phyloP scores from a whole-genome alignment of 1,140 invertebrate genomes.

The Drosophila sturtevanti region DNA sequence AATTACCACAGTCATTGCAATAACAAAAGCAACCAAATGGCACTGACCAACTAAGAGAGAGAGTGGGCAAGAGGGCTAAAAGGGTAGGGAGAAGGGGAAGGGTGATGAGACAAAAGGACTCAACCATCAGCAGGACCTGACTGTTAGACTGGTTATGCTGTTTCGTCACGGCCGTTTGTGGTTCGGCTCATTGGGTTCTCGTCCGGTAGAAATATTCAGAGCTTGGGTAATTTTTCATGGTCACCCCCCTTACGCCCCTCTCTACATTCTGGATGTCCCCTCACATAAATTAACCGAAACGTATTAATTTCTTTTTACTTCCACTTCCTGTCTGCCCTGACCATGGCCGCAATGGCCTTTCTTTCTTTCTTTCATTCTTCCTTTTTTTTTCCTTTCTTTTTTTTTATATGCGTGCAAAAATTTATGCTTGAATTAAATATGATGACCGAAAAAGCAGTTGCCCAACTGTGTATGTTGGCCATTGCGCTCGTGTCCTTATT shows the following conservation, averaged over 20 bases:
- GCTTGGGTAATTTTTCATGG: conserved; percentile 71
- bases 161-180: conserved; percentile 75
- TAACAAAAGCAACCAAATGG: conserved; percentile 52
- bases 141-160: background rate
- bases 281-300: conserved; percentile 79
- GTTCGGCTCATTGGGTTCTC: conserved; percentile 73
- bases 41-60: background rate
- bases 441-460: conserved; percentile 78
- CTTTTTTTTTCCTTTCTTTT: conserved; percentile 21
- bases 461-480: conserved; percentile 36
- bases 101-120: conserved; percentile 70
- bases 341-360: background rate
- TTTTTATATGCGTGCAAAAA: conserved; percentile 80
- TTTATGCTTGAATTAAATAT: conserved; percentile 81
- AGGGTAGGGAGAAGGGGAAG: conserved; percentile 16
- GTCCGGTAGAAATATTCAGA: conserved; percentile 14
- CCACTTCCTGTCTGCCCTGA: conserved; percentile 10
- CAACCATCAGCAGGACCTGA: conserved; percentile 11
- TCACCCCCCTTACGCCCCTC: conserved; percentile 10
- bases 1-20: conserved; percentile 54
- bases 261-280: background rate
- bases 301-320: conserved; percentile 77
- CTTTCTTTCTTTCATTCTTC: conserved; percentile 39
- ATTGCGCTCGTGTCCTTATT: conserved; percentile 41
- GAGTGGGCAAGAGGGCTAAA: background rate